phyloP scores from a whole-genome alignment of 2,797 vertebrate species.

The Cyprinella venusta region DNA sequence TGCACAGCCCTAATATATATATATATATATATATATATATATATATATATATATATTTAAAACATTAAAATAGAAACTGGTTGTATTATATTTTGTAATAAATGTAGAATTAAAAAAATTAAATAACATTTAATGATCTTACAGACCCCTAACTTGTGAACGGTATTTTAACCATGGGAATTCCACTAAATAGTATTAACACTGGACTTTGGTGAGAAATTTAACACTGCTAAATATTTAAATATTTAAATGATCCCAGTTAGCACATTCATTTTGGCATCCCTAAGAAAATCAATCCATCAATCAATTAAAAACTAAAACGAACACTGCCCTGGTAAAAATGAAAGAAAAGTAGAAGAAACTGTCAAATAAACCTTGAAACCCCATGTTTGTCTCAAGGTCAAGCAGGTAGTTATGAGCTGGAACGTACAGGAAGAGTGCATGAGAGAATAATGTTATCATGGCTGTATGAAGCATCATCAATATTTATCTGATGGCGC shows the following conservation, averaged over 20 bases:
- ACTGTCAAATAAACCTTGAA: not conserved
- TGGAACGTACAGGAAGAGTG: not conserved
- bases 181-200: not conserved
- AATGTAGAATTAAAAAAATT: not conserved
- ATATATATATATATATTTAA: too few relatives aligned
- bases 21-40: too few relatives aligned
- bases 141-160: not conserved
- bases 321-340: not conserved
- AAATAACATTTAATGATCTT: not conserved
- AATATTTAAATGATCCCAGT: not conserved
- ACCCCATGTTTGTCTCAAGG: not conserved
- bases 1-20: too few relatives aligned
- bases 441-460: conserved; percentile 2
- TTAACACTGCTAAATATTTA: not conserved
- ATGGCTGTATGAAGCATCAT: conserved; percentile 2
- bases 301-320: not conserved
- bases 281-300: not conserved
- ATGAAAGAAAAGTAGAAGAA: not conserved
- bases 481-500: too few relatives aligned
- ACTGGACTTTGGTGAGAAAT: not conserved
- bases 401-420: not conserved
- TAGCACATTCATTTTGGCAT: too few relatives aligned
- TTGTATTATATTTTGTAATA: not conserved
- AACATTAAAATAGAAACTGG: too few relatives aligned
- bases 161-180: not conserved